These are phyloP conservation scores for Hipparchia semele DNA, from an alignment of 2,888 invertebrate species.

Conservation along the genomic window DNA sequence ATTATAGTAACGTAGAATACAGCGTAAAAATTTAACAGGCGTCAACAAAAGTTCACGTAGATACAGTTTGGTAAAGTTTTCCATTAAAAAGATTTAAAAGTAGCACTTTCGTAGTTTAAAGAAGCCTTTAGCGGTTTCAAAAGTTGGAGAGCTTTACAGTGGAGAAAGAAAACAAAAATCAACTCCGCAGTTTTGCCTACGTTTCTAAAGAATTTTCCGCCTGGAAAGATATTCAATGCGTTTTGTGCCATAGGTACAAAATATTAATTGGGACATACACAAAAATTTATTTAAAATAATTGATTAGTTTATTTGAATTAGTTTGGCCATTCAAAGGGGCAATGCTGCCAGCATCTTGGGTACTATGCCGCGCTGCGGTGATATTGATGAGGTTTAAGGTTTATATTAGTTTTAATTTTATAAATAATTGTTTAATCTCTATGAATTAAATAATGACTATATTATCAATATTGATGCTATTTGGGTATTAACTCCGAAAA, in stretches of 20 bases:
- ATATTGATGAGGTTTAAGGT: too few species aligned
- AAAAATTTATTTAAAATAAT: background rate
- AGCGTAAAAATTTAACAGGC: conserved; percentile 8
- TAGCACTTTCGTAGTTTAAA: conserved; percentile 34
- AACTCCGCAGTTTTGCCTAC: conserved; percentile 27
- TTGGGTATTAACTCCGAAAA: too few species aligned
- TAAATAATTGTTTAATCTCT: too few species aligned
- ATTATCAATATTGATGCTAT: too few species aligned
- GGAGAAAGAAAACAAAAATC: conserved; percentile 29
- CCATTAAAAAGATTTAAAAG: conserved; percentile 32
- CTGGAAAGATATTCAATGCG: background rate
- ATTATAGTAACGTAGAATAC: background rate
- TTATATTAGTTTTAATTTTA: too few species aligned
- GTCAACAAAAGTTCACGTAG: conserved; percentile 8
- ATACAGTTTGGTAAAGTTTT: conserved; percentile 20
- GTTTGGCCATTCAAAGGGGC: too few species aligned
- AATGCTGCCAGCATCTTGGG: too few species aligned
- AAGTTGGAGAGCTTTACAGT: conserved; percentile 31
- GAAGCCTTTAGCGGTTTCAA: conserved; percentile 28
- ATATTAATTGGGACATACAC: background rate
- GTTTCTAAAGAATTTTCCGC: conserved; percentile 18
- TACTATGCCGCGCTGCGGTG: too few species aligned
- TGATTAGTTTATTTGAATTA: too few species aligned
- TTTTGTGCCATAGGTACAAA: conserved; percentile 2
- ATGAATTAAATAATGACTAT: too few species aligned